phyloP scores from a whole-genome alignment of 2,797 vertebrate species.

The Leptatherina wallacei region DNA sequence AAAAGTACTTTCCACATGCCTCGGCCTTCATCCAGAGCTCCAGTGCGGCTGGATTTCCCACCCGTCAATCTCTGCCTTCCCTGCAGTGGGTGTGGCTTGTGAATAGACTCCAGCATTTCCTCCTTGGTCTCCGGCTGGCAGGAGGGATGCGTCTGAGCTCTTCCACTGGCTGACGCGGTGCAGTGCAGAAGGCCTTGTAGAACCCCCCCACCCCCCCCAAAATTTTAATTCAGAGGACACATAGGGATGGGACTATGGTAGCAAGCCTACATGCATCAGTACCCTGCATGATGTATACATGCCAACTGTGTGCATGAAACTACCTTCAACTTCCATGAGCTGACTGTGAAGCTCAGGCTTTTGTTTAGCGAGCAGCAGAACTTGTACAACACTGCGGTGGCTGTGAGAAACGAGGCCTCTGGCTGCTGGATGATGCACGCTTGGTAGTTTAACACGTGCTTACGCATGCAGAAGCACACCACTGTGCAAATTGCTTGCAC shows the following conservation, averaged over 20 bases:
- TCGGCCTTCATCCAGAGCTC: constrained; percentile 29
- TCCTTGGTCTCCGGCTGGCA: constrained; percentile 53
- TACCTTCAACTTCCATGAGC: constrained; percentile 4
- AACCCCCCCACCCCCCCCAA: constrained; percentile 27
- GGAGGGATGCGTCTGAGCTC: constrained; percentile 45
- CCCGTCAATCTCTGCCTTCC: constrained; percentile 68
- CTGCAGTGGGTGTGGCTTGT: constrained; percentile 73
- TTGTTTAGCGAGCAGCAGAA: constrained; percentile 2
- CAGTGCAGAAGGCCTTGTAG: constrained; percentile 63
- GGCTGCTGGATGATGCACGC: constrained; percentile 17
- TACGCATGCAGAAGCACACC: constrained; percentile 22
- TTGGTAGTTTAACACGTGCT: constrained; percentile 26
- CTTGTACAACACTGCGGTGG: constrained; percentile 16
- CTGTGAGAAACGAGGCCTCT: constrained; percentile 5
- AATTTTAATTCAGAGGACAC: constrained; percentile 56
- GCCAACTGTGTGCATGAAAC: background rate
- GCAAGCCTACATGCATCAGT: constrained; percentile 4
- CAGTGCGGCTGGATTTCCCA: constrained; percentile 56
- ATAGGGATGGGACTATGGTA: constrained; percentile 1
- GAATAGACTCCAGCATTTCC: constrained; percentile 30
- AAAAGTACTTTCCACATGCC: constrained; percentile 26
- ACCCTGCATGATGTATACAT: constrained; percentile 11
- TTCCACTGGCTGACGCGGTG: constrained; percentile 67
- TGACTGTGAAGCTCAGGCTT: constrained; percentile 8
- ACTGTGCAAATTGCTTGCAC: constrained; percentile 17